Evolutionary conservation across 2,797 vertebrate species (phyloP), one percentile per base, ranked within the genome.

Genomic region (Acropternis orthonyx): DNA sequence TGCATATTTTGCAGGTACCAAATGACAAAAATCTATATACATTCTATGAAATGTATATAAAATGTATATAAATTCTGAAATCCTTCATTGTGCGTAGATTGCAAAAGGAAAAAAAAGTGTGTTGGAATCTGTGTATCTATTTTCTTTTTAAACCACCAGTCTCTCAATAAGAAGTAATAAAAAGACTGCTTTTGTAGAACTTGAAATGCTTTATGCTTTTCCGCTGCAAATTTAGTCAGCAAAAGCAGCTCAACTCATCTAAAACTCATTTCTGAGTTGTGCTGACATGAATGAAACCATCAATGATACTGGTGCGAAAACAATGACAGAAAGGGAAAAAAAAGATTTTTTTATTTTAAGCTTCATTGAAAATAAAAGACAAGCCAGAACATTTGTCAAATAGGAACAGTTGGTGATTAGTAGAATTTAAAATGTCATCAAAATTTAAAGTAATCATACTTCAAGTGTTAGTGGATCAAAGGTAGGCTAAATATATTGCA

Each of bases 251-350:
- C 86, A 93, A 71, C 61, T 91, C 55, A 81, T 96, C 62, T 94
- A 93, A 92, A 96, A 91, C 76, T 84, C 73, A 79, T 84, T 93
- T 92, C 43, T 87, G 67, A 93, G 71, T 90, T 95, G 48, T 95
- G 95, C 93, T 96, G 95, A 93, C 85, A 56, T 92, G 81, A 95
- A 92, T 81, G 55, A 96, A 96, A 81, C 24, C 66, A 93, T 59
- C 69, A 81, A 44, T 34, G 23, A 77, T 74, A 61, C 28, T 69
- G 63, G 28, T 91, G 51, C 77, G 89, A 81, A 93, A 93, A 73
- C 63, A 92, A 66, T 62, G 51, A 69, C 36, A 88, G 56, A 76
- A 76, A 88, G 30, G 74, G 51, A 71, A 63, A 62, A 61, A 90
- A 30, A 58, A 79, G 65, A 1, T 4, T 5, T 67, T 74, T 76